A percentile compares a stretch with the other conserved stretches of the same genome.
phyloP scores from a whole-genome alignment of 2,113 vertebrate genomes.

The Catharus fuscescens region DNA sequence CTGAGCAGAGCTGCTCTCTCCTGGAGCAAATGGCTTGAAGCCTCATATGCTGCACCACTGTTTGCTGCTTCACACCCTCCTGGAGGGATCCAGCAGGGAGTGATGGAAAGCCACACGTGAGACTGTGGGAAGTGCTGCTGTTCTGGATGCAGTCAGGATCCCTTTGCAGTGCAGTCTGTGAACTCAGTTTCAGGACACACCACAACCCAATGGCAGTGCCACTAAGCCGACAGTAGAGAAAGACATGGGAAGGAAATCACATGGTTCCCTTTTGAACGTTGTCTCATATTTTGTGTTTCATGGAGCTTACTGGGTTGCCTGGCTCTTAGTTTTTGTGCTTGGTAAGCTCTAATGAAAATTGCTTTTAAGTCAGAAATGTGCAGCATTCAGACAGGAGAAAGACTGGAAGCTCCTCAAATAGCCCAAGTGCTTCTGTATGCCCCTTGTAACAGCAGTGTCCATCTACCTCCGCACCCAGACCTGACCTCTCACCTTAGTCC shows the following conservation, averaged over 20 bases:
- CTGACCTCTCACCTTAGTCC: not conserved
- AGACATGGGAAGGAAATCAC: not conserved
- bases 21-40: rapidly evolving
- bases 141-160: not conserved
- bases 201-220: not conserved
- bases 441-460: not conserved
- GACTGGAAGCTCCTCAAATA: not conserved
- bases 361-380: not conserved
- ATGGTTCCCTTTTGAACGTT: not conserved
- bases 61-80: not conserved
- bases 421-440: not conserved
- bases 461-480: not conserved
- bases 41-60: not conserved
- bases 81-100: not conserved
- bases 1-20: not conserved
- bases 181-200: not conserved
- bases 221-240: not conserved
- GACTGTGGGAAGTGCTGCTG: not conserved
- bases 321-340: not conserved
- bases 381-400: not conserved
- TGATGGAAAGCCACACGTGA: not conserved
- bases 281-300: not conserved
- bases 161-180: not conserved
- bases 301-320: not conserved
- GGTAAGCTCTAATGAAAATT: not conserved